These are phyloP conservation scores for Pteria penguin DNA, from an alignment of 2,888 invertebrate species.

Conservation along the genomic window DNA sequence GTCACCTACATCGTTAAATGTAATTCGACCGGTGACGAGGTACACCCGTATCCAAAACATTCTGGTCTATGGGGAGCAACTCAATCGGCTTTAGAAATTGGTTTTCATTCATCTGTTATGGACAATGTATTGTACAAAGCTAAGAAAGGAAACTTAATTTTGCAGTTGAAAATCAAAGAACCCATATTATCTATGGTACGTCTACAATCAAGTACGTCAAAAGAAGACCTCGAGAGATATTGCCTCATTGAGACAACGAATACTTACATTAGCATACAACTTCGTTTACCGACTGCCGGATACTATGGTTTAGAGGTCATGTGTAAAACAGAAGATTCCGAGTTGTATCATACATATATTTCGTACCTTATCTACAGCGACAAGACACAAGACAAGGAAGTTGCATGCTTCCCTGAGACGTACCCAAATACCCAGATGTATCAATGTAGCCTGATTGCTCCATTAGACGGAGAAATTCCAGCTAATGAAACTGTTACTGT, in stretches of 20 bases:
- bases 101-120: not conserved
- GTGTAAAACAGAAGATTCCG: not conserved
- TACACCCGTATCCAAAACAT: not conserved
- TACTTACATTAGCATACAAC: not conserved
- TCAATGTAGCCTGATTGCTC: constrained; percentile 10
- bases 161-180: not conserved
- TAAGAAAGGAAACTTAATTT: not conserved
- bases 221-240: not conserved
- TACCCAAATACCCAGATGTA: not conserved
- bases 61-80: not conserved
- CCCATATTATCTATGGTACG: not conserved
- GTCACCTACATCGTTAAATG: constrained; percentile 8
- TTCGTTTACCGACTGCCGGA: not conserved
- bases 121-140: not conserved
- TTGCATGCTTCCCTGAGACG: constrained; percentile 15
- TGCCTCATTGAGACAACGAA: not conserved
- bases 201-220: not conserved
- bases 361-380: not conserved
- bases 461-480: constrained; percentile 3
- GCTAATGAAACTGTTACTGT: constrained; percentile 9
- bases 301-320: not conserved
- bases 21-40: not conserved
- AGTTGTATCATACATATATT: not conserved
- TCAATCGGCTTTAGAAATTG: not conserved
- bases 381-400: not conserved